These are phyloP conservation scores for Glyptemys insculpta DNA, from an alignment of 2,797 vertebrate genomes.

Conservation along the genomic window DNA sequence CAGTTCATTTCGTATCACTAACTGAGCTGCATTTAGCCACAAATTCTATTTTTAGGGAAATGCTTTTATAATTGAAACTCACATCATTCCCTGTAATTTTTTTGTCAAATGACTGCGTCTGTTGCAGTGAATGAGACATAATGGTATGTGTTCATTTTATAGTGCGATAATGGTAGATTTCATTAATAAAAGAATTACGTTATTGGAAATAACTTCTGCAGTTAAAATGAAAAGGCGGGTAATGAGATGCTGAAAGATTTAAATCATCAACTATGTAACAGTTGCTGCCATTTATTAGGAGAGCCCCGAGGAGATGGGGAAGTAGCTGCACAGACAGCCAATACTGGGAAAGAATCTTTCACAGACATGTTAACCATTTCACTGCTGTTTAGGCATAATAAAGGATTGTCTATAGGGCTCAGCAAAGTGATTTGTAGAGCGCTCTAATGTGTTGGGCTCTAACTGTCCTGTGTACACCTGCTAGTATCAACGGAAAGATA, in stretches of 20 bases:
- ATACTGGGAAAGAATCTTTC: neutral
- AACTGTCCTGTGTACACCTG: neutral
- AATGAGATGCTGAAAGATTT: slow-evolving; percentile 26
- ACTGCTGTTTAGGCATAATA: neutral
- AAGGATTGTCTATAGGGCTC: neutral
- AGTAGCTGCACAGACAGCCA: neutral
- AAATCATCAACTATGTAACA: slow-evolving; percentile 18
- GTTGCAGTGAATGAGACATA: slow-evolving; percentile 27
- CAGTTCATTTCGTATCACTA: slow-evolving; percentile 1
- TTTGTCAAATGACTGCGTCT: slow-evolving; percentile 17
- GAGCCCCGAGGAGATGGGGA: neutral
- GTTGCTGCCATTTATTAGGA: neutral
- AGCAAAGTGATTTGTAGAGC: neutral
- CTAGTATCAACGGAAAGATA: neutral
- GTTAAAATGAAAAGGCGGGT: neutral
- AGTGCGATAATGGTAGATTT: slow-evolving; percentile 4
- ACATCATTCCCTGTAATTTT: slow-evolving; percentile 34
- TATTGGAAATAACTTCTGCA: slow-evolving; percentile 36
- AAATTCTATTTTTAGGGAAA: slow-evolving; percentile 34
- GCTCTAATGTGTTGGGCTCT: neutral
- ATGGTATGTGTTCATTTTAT: slow-evolving; percentile 19
- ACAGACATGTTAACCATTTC: neutral
- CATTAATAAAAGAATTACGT: slow-evolving; percentile 48
- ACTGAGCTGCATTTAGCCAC: slow-evolving; percentile 14
- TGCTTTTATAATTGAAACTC: slow-evolving; percentile 32